phyloP scores from a whole-genome alignment of 2,888 invertebrate genomes.

The Ectemnius lituratus region DNA sequence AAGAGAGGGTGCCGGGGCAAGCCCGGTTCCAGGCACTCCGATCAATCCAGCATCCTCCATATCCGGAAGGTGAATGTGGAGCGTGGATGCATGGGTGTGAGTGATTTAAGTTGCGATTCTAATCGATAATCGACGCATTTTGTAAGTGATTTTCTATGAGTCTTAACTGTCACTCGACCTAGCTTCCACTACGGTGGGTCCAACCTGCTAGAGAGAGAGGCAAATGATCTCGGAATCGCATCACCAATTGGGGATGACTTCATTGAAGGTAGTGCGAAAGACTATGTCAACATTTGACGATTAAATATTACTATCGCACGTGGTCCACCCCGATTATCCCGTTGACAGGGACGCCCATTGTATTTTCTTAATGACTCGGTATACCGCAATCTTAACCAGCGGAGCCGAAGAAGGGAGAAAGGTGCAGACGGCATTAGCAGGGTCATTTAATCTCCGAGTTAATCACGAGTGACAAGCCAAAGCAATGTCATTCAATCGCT shows the following conservation, averaged over 20 bases:
- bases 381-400: constrained; percentile 42
- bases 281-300: constrained; percentile 62
- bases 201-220: background rate
- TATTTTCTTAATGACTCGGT: constrained; percentile 66
- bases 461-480: background rate
- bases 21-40: background rate
- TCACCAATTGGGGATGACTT: constrained; percentile 13
- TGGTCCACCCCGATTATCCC: constrained; percentile 31
- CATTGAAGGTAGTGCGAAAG: constrained; percentile 43
- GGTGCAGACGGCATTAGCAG: constrained; percentile 50
- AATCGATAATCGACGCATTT: constrained; percentile 53
- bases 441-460: constrained; percentile 44
- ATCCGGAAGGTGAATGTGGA: too few species aligned
- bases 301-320: constrained; percentile 54
- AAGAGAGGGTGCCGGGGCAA: background rate
- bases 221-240: background rate
- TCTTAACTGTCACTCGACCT: constrained; percentile 46
- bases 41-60: background rate
- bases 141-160: constrained; percentile 69
- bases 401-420: constrained; percentile 51
- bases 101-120: constrained; percentile 1
- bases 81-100: too few species aligned
- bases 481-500: constrained; percentile 9
- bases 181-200: constrained; percentile 21
- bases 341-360: constrained; percentile 47